Percentiles rank a stretch among this genome's conserved stretches.
These are phyloP conservation scores for Samia ricini DNA, from an alignment of 1,140 invertebrate genomes.

Conservation along the genomic window DNA sequence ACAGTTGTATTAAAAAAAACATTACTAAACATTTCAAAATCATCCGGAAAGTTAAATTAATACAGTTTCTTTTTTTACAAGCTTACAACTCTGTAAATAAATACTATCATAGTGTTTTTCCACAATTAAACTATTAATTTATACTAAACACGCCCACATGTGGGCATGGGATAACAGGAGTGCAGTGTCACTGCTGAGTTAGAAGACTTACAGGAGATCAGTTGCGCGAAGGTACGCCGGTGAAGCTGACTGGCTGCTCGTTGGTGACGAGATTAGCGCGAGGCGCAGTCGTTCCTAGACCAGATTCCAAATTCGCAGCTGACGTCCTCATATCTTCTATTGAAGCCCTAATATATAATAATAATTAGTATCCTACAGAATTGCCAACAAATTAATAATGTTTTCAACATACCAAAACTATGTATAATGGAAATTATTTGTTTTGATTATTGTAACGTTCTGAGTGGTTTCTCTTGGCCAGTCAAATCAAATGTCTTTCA, in stretches of 20 bases:
- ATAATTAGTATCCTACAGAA: too few relatives aligned
- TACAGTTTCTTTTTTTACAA: background rate
- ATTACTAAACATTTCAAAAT: background rate
- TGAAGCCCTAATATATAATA: constrained; percentile 79
- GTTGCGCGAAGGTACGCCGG: constrained; percentile 77
- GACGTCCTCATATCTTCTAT: constrained; percentile 86
- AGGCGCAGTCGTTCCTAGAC: constrained; percentile 60
- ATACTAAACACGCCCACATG: background rate
- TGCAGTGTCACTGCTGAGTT: background rate
- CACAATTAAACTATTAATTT: background rate
- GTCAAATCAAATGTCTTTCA: too few relatives aligned
- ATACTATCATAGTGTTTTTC: background rate
- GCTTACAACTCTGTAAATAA: background rate
- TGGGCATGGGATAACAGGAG: background rate
- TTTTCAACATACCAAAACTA: too few relatives aligned
- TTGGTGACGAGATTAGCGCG: constrained; percentile 86
- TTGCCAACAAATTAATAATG: too few relatives aligned
- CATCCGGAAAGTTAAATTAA: background rate
- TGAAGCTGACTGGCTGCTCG: constrained; percentile 86
- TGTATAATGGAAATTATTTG: too few relatives aligned
- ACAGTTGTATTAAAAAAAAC: background rate
- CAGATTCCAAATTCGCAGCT: constrained; percentile 73
- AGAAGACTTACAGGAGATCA: constrained; percentile 26
- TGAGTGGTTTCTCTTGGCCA: too few relatives aligned
- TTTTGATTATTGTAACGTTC: too few relatives aligned